Percentiles rank a stretch among this genome's conserved stretches.
Conservation (phyloP, 1,140 invertebrate genomes). For the Drosophila pectinifera region DNA sequence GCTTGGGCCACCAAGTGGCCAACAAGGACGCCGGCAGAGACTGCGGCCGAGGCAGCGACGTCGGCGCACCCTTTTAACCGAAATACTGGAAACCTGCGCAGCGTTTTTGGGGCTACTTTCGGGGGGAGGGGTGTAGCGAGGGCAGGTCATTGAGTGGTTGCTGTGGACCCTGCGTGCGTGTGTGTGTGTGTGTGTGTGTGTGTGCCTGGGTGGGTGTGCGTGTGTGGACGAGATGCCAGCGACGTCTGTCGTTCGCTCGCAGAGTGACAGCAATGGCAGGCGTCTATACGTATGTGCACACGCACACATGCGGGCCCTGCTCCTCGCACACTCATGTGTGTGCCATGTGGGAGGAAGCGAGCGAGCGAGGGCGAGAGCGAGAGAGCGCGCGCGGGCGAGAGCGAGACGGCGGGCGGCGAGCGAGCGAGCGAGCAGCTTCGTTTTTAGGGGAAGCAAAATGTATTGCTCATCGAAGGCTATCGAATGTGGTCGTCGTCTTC, state of each 20-base stretch:
- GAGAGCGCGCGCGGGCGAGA: constrained; percentile 22
- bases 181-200: constrained; percentile 12
- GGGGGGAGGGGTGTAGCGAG: constrained; percentile 18
- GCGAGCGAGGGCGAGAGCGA: constrained; percentile 9
- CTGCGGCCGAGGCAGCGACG: constrained; percentile 40
- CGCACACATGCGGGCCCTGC: constrained; percentile 57
- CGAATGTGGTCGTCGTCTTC: constrained; percentile 71
- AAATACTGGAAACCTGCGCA: constrained; percentile 57
- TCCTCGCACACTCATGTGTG: constrained; percentile 43
- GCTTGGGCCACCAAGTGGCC: constrained; percentile 51
- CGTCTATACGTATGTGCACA: constrained; percentile 8
- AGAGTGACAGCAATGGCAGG: constrained; percentile 59
- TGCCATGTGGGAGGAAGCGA: constrained; percentile 10
- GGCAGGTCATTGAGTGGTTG: constrained; percentile 78
- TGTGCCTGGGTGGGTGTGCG: constrained; percentile 22
- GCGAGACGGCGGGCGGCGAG: constrained; percentile 9
- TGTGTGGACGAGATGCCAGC: constrained; percentile 56
- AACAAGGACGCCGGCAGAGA: constrained; percentile 35
- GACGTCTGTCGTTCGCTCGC: constrained; percentile 40
- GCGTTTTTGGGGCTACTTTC: constrained; percentile 29
- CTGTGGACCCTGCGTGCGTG: constrained; percentile 52
- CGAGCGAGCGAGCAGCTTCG: constrained; percentile 43
- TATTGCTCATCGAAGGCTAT: constrained; percentile 84
- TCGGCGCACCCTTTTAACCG: constrained; percentile 69
- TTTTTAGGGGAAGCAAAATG: constrained; percentile 81